Conservation (phyloP, 2,797 vertebrate species). For the Acanthiza pusilla region DNA sequence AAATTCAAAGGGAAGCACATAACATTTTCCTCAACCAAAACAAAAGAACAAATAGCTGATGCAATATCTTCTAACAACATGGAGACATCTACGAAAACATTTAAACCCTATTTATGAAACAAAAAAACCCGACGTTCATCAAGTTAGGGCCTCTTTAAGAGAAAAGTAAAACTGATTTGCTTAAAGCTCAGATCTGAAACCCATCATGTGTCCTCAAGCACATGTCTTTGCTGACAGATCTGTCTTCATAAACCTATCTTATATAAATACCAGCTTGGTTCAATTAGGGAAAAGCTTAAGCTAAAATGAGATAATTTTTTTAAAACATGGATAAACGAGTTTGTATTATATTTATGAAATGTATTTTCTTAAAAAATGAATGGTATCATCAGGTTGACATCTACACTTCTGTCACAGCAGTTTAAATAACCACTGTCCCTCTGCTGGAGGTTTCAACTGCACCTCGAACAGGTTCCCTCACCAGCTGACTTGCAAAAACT, state of each 20-base stretch:
- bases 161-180: background rate
- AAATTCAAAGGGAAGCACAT: background rate
- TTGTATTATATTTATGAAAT: background rate
- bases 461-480: background rate
- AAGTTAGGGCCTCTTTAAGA: background rate
- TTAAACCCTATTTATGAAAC: background rate
- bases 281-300: background rate
- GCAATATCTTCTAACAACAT: background rate
- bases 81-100: background rate
- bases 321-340: background rate
- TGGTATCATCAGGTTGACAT: background rate
- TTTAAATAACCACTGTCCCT: background rate
- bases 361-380: background rate
- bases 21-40: background rate
- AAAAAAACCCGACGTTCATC: background rate
- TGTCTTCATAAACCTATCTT: background rate
- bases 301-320: background rate
- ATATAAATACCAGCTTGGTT: background rate
- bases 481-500: background rate
- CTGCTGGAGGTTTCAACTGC: background rate
- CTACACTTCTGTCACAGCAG: background rate
- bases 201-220: background rate
- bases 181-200: background rate
- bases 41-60: background rate
- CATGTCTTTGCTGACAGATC: background rate